Conservation (phyloP, 2,888 invertebrate genomes). For the Lobophora halterata region DNA sequence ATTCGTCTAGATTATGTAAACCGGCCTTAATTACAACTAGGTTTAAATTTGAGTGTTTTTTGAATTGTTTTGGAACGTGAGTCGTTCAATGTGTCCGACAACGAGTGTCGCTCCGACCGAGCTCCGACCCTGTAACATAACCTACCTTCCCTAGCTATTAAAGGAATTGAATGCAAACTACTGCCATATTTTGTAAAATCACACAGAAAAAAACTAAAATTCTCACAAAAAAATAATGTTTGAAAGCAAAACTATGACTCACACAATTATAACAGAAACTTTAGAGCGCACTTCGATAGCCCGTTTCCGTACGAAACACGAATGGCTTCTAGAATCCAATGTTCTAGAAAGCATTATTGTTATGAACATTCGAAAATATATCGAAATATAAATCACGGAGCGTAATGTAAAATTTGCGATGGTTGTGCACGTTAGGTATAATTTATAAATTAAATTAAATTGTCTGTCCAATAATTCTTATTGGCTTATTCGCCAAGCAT, state of each 20-base stretch:
- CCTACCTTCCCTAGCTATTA: constrained; percentile 38
- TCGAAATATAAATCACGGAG: constrained; percentile 34
- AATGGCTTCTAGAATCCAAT: constrained; percentile 31
- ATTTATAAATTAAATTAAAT: constrained; percentile 53
- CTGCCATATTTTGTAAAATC: constrained; percentile 73
- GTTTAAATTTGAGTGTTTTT: constrained; percentile 48
- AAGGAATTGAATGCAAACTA: constrained; percentile 76
- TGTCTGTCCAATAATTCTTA: constrained; percentile 66
- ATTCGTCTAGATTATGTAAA: constrained; percentile 72
- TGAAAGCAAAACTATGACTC: constrained; percentile 20
- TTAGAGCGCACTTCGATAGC: constrained; percentile 26
- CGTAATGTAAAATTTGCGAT: constrained; percentile 62
- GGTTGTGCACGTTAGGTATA: constrained; percentile 77
- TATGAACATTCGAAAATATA: constrained; percentile 28
- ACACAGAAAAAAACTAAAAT: constrained; percentile 46
- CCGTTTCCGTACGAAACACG: constrained; percentile 26
- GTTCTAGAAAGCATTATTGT: constrained; percentile 29
- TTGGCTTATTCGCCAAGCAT: constrained; percentile 48
- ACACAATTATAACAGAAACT: no score
- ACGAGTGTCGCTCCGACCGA: constrained; percentile 16
- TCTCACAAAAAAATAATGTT: constrained; percentile 44
- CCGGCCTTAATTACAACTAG: constrained; percentile 71
- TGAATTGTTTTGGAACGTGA: constrained; percentile 40
- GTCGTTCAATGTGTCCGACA: constrained; percentile 11
- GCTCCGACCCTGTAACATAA: no score